Conservation (phyloP, 2,888 invertebrate genomes). For the Athetis lepigone region DNA sequence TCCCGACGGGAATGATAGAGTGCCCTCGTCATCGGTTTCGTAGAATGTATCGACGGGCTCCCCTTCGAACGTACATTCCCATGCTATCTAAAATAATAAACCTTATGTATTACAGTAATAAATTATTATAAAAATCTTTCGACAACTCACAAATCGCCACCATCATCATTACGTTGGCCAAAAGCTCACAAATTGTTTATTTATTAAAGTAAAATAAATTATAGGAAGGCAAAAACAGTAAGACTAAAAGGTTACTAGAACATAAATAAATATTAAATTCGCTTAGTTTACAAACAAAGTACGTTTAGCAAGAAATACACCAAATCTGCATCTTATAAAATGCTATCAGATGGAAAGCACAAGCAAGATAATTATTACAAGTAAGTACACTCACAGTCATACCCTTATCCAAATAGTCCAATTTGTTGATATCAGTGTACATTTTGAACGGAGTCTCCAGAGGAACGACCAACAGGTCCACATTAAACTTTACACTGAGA, state of each 20-base stretch:
- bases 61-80: constrained; percentile 66
- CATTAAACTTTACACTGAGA: constrained; percentile 68
- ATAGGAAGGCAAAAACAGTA: too few relatives aligned
- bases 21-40: constrained; percentile 50
- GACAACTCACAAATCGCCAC: too few relatives aligned
- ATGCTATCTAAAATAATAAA: constrained; percentile 67
- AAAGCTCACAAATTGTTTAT: too few relatives aligned
- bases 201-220: too few relatives aligned
- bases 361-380: background rate
- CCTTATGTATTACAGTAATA: background rate
- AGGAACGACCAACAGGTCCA: constrained; percentile 69
- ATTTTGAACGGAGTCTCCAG: constrained; percentile 65
- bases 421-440: constrained; percentile 65
- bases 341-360: too few relatives aligned
- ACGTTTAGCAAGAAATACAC: too few relatives aligned
- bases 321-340: too few relatives aligned
- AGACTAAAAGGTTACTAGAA: too few relatives aligned
- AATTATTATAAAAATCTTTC: too few relatives aligned
- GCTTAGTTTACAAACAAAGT: too few relatives aligned
- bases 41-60: constrained; percentile 62
- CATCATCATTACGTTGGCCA: too few relatives aligned
- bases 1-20: constrained; percentile 66
- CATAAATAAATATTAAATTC: too few relatives aligned
- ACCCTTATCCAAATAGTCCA: constrained; percentile 66
- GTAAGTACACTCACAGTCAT: constrained; percentile 62